Evolutionary conservation across 2,113 vertebrate species (phyloP), one percentile per base, ranked within the genome.

Genomic region (Entomyzon cyanotis): DNA sequence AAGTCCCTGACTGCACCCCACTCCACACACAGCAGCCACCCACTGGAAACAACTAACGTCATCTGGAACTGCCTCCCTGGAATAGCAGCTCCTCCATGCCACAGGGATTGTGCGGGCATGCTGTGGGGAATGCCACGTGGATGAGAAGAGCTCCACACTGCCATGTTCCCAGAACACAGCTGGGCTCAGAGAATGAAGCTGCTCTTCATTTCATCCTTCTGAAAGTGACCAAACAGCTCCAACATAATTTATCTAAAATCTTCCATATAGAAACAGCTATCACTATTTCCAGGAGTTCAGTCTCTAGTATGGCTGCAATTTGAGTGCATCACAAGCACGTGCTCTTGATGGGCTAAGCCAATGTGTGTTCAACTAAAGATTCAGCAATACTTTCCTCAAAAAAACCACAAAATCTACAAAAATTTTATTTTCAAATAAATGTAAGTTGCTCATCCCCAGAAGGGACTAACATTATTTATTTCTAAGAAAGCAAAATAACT

Each of bases 241-340:
- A 64, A 76, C 4, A 33, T 9, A 60, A 70, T 47, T 63, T 33
- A 78, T 21, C 11, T 47, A 63, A 37, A 65, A 5, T 3, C 6
- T 76, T 75, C 41, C 28, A 13, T 11, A 20, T 0, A 79, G 37
- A 71, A 84, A 60, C 10, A 76, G 46, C 24, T 64, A n/a, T 24
- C 8, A 9, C 12, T 68, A 55, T 68, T 67, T 68, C 39, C 27
- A 58, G 15, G 33, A 74, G 60, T 42, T 55, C 56, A 16, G 25
- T 41, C 33, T 84, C 30, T 14, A 81, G 31, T 14, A 35, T 2
- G 7, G n/a, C 55, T 30, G 35, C 22, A 21, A 71, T 59, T 37
- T 49, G 23, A 44, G 52, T 0, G 0, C 12, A 22, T 22, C 25
- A 7, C 1, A 1, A 46, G 25, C 21, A 27, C 4, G 7, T 4